phyloP scores from a whole-genome alignment of 2,113 vertebrate genomes.

The Vulpes vulpes region DNA sequence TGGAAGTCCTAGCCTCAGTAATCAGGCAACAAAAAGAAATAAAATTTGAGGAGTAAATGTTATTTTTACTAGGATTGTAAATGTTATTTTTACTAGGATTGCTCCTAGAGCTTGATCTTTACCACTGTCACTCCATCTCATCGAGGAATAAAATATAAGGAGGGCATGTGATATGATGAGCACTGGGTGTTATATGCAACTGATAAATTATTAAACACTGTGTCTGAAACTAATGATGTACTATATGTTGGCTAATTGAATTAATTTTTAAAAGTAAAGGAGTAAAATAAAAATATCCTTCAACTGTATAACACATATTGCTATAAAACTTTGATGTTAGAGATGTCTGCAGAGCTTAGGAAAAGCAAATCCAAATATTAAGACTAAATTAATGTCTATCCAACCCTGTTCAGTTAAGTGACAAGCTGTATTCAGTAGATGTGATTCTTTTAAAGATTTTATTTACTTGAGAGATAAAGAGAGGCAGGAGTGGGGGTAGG shows the following conservation, averaged over 20 bases:
- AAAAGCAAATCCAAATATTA: not conserved
- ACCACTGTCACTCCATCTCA: not conserved
- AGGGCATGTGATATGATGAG: not conserved
- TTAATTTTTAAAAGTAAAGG: not conserved
- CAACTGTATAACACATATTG: not conserved
- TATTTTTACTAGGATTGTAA: not conserved
- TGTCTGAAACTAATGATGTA: no score
- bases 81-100: not conserved
- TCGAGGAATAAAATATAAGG: constrained; percentile 2
- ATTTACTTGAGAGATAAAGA: no score
- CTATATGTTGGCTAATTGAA: no score
- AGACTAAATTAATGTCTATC: not conserved
- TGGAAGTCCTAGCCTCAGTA: no score
- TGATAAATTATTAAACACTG: no score
- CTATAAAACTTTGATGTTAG: not conserved
- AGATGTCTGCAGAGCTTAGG: not conserved
- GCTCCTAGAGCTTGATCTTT: not conserved
- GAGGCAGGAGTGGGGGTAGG: no score
- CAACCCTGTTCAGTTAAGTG: not conserved
- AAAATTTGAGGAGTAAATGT: not conserved
- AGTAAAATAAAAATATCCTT: not conserved
- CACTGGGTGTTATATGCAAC: no score
- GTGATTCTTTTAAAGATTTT: no score
- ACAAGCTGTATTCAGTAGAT: not conserved
- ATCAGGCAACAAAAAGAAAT: no score